phyloP scores from a whole-genome alignment of 1,140 invertebrate species.

The Onthophagus taurus region DNA sequence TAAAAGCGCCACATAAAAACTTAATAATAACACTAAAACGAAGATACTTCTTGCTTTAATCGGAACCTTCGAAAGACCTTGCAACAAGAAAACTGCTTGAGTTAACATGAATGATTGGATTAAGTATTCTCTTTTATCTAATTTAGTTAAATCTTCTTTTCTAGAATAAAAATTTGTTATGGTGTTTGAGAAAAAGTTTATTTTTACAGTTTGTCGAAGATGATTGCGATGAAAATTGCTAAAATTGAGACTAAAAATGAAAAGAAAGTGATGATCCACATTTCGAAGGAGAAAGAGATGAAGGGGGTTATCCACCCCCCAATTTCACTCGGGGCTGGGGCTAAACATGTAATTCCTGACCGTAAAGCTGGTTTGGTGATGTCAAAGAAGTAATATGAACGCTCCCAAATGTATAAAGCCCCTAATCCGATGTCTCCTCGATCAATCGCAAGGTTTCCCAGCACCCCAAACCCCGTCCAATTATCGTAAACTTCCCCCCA shows the following conservation, averaged over 20 bases:
- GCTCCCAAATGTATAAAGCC: constrained; percentile 12
- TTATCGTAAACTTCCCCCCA: constrained; percentile 52
- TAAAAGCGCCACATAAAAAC: not conserved
- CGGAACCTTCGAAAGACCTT: not conserved
- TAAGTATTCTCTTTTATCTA: too few species aligned
- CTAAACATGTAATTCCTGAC: constrained; percentile 49
- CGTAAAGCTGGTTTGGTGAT: constrained; percentile 43
- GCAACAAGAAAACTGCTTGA: not conserved
- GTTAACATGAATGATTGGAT: not conserved
- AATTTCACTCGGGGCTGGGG: constrained; percentile 44
- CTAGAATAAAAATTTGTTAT: too few species aligned
- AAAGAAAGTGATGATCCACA: not conserved
- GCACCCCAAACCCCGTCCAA: constrained; percentile 45
- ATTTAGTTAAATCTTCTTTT: too few species aligned
- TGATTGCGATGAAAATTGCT: not conserved
- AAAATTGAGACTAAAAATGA: not conserved
- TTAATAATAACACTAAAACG: not conserved
- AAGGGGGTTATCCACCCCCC: not conserved
- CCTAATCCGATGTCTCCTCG: constrained; percentile 46
- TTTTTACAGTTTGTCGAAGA: too few species aligned
- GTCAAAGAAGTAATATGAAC: constrained; percentile 38
- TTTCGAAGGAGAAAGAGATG: not conserved
- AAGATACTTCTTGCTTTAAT: not conserved
- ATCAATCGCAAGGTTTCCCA: constrained; percentile 47
- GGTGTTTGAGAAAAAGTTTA: too few species aligned